phyloP scores from a whole-genome alignment of 2,797 vertebrate species.

The Zalophus californianus region DNA sequence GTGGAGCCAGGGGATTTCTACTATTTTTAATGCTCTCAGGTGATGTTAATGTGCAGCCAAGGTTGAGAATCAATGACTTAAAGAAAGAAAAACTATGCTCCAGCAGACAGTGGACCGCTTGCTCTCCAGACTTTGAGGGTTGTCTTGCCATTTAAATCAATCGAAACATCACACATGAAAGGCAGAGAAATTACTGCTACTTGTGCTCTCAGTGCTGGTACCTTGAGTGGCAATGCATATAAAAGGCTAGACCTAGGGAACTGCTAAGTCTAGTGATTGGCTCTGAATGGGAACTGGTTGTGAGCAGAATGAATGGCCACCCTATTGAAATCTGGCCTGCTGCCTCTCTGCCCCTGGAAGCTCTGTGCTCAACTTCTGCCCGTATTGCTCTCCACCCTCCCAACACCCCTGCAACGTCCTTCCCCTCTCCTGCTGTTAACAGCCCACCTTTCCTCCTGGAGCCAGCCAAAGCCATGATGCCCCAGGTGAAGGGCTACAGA shows the following conservation, averaged over 20 bases:
- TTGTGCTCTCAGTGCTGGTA: not conserved
- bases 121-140: not conserved
- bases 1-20: not conserved
- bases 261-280: not conserved
- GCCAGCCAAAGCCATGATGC: rapidly evolving
- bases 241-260: not conserved
- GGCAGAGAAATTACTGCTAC: conserved; percentile 14
- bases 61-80: conserved; percentile 52
- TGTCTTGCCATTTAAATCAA: conserved; percentile 66
- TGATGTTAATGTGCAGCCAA: conserved; percentile 38
- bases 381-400: rapidly evolving
- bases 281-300: not conserved
- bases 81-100: conserved; percentile 58
- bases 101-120: not conserved
- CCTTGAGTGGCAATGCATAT: not conserved
- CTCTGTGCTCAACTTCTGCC: not conserved
- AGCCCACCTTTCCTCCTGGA: not conserved
- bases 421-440: not conserved
- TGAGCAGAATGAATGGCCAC: not conserved
- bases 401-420: not conserved
- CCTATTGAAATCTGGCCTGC: rapidly evolving
- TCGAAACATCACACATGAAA: not conserved
- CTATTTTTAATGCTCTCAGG: conserved; percentile 21
- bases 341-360: not conserved
- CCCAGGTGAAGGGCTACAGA: not conserved